A percentile compares a stretch with the other conserved stretches of the same genome.
Evolutionary conservation across 2,113 vertebrate genomes (phyloP).

Genomic region (Callochromis pleurospilus): DNA sequence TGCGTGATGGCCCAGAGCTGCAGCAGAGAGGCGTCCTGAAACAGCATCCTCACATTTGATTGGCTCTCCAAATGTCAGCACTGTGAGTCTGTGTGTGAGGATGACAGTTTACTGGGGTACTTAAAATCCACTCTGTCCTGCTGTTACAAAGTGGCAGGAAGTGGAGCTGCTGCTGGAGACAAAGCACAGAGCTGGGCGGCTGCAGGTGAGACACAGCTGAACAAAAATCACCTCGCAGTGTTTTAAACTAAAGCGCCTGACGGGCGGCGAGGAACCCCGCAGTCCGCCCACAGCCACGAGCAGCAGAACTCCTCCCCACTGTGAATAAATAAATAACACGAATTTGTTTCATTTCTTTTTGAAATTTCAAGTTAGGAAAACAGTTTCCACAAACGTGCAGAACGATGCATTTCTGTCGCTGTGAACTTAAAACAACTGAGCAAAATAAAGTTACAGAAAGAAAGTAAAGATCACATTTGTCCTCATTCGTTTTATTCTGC

Average conservation of each 20-base stretch:
- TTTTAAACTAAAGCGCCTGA: not conserved
- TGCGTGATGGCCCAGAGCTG: not conserved
- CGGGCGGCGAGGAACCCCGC: not conserved
- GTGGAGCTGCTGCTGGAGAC: not conserved
- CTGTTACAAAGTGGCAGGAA: not conserved
- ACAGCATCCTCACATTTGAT: not conserved
- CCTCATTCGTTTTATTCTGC: not conserved
- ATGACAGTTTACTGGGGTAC: not conserved
- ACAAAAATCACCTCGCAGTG: not conserved
- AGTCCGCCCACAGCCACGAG: not conserved
- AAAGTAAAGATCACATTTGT: not conserved
- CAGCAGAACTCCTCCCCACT: not conserved
- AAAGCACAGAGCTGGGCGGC: not conserved
- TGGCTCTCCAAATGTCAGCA: not conserved
- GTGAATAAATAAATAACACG: not conserved
- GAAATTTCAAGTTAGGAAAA: not conserved
- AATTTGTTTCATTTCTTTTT: not conserved
- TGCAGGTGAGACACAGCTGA: not conserved
- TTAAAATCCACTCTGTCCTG: not conserved
- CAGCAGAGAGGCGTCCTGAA: not conserved
- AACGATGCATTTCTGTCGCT: accelerated
- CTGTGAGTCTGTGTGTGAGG: not conserved
- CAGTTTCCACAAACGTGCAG: not conserved
- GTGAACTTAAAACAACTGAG: not conserved
- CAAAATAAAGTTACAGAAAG: not conserved